phyloP scores from a whole-genome alignment of 2,888 invertebrate genomes.

The Diachrysia chrysitis region DNA sequence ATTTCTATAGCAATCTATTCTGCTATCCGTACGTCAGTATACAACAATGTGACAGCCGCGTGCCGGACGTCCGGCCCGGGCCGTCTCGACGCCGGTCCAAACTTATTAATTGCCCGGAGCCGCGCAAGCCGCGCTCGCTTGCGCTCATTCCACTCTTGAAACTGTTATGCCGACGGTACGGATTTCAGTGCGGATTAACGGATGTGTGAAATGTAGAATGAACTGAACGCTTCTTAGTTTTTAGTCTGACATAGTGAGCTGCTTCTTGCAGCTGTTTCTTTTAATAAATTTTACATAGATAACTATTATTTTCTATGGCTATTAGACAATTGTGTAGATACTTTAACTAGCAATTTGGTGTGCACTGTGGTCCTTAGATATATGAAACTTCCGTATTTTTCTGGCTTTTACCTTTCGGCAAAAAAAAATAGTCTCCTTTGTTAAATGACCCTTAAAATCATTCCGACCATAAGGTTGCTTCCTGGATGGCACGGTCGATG shows the following conservation, averaged over 20 bases:
- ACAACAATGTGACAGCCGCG: conserved; percentile 72
- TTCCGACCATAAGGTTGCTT: too few species aligned
- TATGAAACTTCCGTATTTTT: not conserved
- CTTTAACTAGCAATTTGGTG: too few species aligned
- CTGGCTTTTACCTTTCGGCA: too few species aligned
- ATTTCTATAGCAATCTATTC: conserved; percentile 44
- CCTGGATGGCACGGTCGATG: too few species aligned
- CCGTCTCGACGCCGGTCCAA: conserved; percentile 70
- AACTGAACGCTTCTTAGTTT: not conserved
- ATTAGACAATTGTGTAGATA: too few species aligned
- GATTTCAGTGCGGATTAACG: conserved; percentile 46
- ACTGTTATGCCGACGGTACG: conserved; percentile 52
- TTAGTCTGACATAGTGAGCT: not conserved
- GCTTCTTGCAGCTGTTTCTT: too few species aligned
- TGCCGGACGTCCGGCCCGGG: conserved; percentile 78
- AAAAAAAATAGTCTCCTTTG: too few species aligned
- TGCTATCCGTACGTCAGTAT: conserved; percentile 61
- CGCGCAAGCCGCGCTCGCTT: conserved; percentile 69
- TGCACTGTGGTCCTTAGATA: too few species aligned
- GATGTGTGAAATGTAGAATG: conserved; percentile 16
- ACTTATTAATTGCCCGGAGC: conserved; percentile 86
- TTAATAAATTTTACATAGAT: too few species aligned
- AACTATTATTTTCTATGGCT: too few species aligned
- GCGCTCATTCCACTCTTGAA: conserved; percentile 59
- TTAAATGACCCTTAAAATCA: too few species aligned